Conservation (phyloP, 2,888 invertebrate genomes). For the Diogma glabrata region DNA sequence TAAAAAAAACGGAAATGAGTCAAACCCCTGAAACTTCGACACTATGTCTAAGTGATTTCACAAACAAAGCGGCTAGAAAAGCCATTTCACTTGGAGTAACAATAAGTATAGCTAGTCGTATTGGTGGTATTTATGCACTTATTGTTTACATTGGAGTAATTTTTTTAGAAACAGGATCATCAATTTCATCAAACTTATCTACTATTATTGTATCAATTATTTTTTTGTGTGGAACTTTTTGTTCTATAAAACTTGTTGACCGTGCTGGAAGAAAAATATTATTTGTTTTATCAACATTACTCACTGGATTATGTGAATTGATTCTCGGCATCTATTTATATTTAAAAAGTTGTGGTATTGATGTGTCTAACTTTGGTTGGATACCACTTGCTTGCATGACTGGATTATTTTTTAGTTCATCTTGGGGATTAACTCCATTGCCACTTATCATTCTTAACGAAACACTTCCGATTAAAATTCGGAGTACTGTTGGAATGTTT, state of each 20-base stretch:
- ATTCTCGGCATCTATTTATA: constrained; percentile 27
- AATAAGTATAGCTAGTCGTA: constrained; percentile 28
- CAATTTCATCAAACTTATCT: constrained; percentile 26
- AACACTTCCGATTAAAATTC: constrained; percentile 27
- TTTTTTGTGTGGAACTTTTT: constrained; percentile 30
- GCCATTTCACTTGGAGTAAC: constrained; percentile 28
- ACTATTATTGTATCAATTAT: constrained; percentile 32
- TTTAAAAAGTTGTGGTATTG: constrained; percentile 22
- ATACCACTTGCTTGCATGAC: constrained; percentile 32
- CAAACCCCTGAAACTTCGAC: too few species aligned
- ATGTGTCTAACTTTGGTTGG: constrained; percentile 26
- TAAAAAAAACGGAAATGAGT: too few species aligned
- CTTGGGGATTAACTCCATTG: constrained; percentile 29
- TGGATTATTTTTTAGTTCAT: constrained; percentile 29
- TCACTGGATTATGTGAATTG: constrained; percentile 27
- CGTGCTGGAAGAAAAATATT: constrained; percentile 29
- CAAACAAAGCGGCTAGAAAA: constrained; percentile 23
- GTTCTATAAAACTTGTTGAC: constrained; percentile 31
- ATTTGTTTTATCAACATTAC: constrained; percentile 25
- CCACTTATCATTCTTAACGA: constrained; percentile 31
- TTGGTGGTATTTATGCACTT: constrained; percentile 33
- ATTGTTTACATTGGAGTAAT: constrained; percentile 32
- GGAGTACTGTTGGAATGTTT: neutral
- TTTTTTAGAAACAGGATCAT: constrained; percentile 31
- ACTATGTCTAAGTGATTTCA: too few species aligned